Evolutionary conservation across 2,888 invertebrate genomes (phyloP), one percentile per base, ranked within the genome.

Genomic region (Cotesia congregata): DNA sequence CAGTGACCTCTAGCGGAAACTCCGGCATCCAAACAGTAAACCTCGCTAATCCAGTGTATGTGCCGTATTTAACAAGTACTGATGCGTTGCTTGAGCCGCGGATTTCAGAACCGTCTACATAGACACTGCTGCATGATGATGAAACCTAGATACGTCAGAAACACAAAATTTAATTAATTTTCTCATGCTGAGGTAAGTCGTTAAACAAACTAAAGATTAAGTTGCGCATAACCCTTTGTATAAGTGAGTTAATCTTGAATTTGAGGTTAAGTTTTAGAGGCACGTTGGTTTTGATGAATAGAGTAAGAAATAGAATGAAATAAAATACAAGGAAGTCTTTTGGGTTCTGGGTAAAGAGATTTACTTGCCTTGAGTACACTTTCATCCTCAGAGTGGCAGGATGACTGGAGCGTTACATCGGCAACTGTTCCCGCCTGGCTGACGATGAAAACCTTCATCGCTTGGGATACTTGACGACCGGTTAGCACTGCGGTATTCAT

Each of bases 11-110:
- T 76, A 98, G 91, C 0, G 97, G 97, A 86, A 97, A 94, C 88
- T 98, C 97, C 0, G 98, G 98, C 94, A 97, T 97, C 98, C 98
- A 98, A 1, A 98, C 98, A 17, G 95, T 96, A 89, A 98, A 97
- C 78, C 94, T 93, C 1, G 97, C 96, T 79, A 95, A 90, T 12
- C 97, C 97, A 38, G 95, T 95, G 89, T 96, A 96, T 1, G 97
- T 96, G 40, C 97, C 98, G 86, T 96, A 97, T 89, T 96, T 96
- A 72, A 98, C 97, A 73, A 97, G 93, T 50, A 98, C 95, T 0
- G 97, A 97, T 1, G 97, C 98, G 87, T 98, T 98, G 61, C 97
- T 96, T 0, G 97, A 97, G 15, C 98, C 98, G 1, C 97, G 93
- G 79, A 96, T 95, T 90, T 98, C 98, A 5, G 97, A 97, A 0